Evolutionary conservation across 92 coral and sea anemone genomes (phyloP).

Genomic region (Parazoanthus atlanticus): DNA sequence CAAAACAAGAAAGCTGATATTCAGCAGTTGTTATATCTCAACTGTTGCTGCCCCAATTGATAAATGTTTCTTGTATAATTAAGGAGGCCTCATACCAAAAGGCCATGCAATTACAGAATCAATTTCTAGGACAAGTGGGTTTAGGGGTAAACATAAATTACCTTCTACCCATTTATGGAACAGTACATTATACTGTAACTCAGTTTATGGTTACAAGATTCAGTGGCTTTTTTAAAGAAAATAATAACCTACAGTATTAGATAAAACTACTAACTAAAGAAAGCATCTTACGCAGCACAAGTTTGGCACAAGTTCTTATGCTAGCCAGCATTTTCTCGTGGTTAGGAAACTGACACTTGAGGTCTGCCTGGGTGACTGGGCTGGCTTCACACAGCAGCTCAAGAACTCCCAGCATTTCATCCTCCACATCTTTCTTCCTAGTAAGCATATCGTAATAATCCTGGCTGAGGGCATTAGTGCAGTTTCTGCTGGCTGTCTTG

Average conservation of each 20-base stretch:
- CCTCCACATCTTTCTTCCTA: slow-evolving; percentile 83
- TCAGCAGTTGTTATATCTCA: too few species aligned
- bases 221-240: too few species aligned
- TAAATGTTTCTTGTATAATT: too few species aligned
- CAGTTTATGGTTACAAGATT: too few species aligned
- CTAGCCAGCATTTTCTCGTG: slow-evolving; percentile 82
- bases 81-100: too few species aligned
- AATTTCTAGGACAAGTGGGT: too few species aligned
- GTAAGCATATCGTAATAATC: slow-evolving; percentile 93
- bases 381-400: slow-evolving; percentile 75
- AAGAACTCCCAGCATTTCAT: slow-evolving; percentile 78
- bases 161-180: too few species aligned
- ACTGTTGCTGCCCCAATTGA: too few species aligned
- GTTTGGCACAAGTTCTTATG: slow-evolving; percentile 90
- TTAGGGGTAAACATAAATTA: too few species aligned
- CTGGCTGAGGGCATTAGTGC: slow-evolving; percentile 76
- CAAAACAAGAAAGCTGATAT: too few species aligned
- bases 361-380: slow-evolving; percentile 78
- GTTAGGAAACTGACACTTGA: slow-evolving; percentile 94
- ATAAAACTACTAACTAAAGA: not conserved
- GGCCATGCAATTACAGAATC: too few species aligned
- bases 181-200: too few species aligned
- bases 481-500: slow-evolving; percentile 88
- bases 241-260: not conserved
- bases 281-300: slow-evolving; percentile 79